These are phyloP conservation scores for Phainopepla nitens DNA, from an alignment of 2,113 vertebrate species.

Conservation along the genomic window DNA sequence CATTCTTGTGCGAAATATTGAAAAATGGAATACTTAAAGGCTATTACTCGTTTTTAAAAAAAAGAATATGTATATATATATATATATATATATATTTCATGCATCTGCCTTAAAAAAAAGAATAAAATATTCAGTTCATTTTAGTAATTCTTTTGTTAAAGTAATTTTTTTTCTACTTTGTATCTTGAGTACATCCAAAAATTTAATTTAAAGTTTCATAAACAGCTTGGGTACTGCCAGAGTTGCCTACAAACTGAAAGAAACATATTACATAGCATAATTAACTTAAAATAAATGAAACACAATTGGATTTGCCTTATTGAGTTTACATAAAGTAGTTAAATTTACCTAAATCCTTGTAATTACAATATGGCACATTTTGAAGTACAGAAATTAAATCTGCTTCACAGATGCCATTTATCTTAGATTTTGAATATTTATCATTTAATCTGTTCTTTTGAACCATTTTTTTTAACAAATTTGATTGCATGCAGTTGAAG, in stretches of 20 bases:
- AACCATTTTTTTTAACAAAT: neutral
- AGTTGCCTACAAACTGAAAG: neutral
- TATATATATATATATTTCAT: neutral
- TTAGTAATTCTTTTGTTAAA: neutral
- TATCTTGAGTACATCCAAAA: neutral
- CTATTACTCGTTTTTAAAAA: neutral
- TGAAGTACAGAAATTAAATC: slow-evolving; percentile 32
- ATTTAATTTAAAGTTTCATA: slow-evolving; percentile 15
- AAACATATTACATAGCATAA: neutral
- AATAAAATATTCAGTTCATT: neutral
- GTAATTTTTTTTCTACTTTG: neutral
- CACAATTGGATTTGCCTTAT: slow-evolving; percentile 36
- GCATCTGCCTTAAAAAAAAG: neutral
- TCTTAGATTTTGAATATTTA: neutral
- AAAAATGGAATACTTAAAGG: neutral
- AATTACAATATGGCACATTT: slow-evolving; percentile 32
- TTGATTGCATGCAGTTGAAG: neutral
- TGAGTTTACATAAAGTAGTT: slow-evolving; percentile 41
- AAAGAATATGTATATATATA: neutral
- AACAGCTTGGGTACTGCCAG: neutral
- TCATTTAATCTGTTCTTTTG: neutral
- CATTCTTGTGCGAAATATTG: neutral
- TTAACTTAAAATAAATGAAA: slow-evolving; percentile 43
- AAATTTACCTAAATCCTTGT: slow-evolving; percentile 33
- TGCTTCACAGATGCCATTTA: neutral